A percentile compares a stretch with the other conserved stretches of the same genome.
phyloP scores from a whole-genome alignment of 2,113 vertebrate genomes.

The Upupa epops region DNA sequence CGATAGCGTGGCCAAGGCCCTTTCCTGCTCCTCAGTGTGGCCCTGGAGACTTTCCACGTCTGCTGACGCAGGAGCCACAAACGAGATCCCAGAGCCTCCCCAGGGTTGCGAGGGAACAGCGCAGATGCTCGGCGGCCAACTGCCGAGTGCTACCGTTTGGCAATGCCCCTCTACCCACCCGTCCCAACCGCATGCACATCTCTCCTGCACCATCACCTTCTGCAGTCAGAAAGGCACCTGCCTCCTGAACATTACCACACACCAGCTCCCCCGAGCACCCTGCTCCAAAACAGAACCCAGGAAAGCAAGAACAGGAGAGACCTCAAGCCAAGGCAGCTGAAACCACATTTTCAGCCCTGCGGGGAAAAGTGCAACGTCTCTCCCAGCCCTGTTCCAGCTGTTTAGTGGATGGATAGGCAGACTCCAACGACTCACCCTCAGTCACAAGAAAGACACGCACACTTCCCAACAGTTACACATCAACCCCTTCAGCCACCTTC shows the following conservation, averaged over 20 bases:
- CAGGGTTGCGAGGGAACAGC: rapidly evolving
- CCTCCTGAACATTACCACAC: neutral
- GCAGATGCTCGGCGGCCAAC: rapidly evolving
- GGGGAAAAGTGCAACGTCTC: neutral
- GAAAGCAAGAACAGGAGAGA: neutral
- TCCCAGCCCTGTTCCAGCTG: neutral
- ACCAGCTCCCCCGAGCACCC: neutral
- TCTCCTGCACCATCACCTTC: neutral
- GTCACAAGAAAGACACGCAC: neutral
- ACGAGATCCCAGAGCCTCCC: rapidly evolving
- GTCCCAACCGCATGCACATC: neutral
- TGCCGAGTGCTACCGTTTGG: neutral
- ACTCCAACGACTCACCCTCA: neutral
- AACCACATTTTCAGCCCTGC: neutral
- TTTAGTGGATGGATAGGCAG: neutral
- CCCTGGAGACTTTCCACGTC: neutral
- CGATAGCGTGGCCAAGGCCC: rapidly evolving
- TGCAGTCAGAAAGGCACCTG: neutral
- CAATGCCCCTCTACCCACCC: neutral
- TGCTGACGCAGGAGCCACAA: neutral
- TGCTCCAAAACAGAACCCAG: neutral
- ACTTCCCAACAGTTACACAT: neutral
- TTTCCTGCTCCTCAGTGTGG: neutral
- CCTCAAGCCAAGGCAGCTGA: neutral
- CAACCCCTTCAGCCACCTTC: neutral